phyloP scores from a whole-genome alignment of 2,888 invertebrate species.

The Limenitis camilla region DNA sequence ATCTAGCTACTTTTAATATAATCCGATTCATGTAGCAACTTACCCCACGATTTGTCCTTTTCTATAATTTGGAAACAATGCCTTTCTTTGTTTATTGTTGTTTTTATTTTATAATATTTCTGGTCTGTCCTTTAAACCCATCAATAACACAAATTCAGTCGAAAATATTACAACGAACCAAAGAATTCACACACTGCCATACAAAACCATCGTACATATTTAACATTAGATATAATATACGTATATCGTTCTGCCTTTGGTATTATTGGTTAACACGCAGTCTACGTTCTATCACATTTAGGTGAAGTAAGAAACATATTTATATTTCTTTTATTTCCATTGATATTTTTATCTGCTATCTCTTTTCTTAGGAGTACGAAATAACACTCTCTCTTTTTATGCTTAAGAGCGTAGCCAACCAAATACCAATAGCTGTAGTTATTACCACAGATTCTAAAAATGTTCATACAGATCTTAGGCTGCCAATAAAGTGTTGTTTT shows the following conservation, averaged over 20 bases:
- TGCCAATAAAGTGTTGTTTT: too few species aligned
- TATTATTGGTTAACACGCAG: conserved; percentile 28
- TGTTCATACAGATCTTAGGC: too few species aligned
- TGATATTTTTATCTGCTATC: conserved; percentile 8
- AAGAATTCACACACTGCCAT: conserved; percentile 52
- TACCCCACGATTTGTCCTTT: conserved; percentile 44
- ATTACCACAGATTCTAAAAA: too few species aligned
- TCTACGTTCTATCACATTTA: conserved; percentile 17
- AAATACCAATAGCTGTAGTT: not conserved
- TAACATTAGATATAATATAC: conserved; percentile 17
- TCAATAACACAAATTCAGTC: conserved; percentile 25
- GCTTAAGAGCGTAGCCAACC: not conserved
- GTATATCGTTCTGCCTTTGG: conserved; percentile 24
- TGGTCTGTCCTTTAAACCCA: conserved; percentile 28
- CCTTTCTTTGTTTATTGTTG: conserved; percentile 3
- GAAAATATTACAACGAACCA: conserved; percentile 46
- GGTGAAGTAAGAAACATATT: conserved; percentile 8
- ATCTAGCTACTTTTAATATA: conserved; percentile 60
- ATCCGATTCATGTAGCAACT: conserved; percentile 54
- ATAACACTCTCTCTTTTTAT: not conserved
- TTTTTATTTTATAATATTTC: conserved; percentile 18
- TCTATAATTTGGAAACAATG: conserved; percentile 7
- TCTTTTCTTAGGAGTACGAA: conserved; percentile 9
- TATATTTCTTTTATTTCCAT: conserved; percentile 19
- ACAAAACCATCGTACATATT: conserved; percentile 33